Base-by-base conservation (phyloP, 2,888 invertebrate genomes). In the Amblyteles armatorius region DNA sequence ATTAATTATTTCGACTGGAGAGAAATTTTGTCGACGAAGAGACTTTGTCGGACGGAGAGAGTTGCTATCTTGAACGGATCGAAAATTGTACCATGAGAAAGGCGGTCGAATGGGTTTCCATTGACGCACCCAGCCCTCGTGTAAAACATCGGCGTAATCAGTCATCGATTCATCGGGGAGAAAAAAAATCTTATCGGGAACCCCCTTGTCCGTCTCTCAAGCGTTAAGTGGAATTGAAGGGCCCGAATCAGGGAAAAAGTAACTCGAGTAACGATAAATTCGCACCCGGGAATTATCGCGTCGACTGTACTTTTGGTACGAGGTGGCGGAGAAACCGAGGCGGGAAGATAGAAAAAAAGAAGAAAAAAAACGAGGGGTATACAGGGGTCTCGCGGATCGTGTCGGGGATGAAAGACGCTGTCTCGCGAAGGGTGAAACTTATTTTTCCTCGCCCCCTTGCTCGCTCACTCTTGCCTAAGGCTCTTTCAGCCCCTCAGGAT, bases 371-470 rank as follows among this genome's bases (percentile, higher is more conserved):
- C 26, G 55, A 40, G 40, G 16, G 7, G 40, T 1, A 33, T n/a
- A 22, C 26, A 13, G 57, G 13, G 29, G 63, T 63, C 60, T 29
- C 60, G 60, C 60, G 69, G 22, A 78, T 68, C 78, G 69, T 78
- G 57, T 78, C 69, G 44, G 57, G 78, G 57, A 69, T 69, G 69
- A 69, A 78, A 78, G 78, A 78, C 29, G 74, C 74, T 74, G 69
- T 78, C 78, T 78, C 57, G 78, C 29, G 78, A 60, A 57, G 69
- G 78, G 78, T 69, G 78, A 69, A 78, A 78, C 78, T 78, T 78
- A 44, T 68, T 44, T 48, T 63, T 74, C 44, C 44, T 60, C 60
- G 40, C 60, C 13, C 57, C 55, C 26, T 26, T 19, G 72, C 60
- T 74, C 74, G 40, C 63, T 74, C 74, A 48, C 60, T 73, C 73